Evolutionary conservation across 2,888 invertebrate species (phyloP).

Genomic region (Apomyelois bistriatella): DNA sequence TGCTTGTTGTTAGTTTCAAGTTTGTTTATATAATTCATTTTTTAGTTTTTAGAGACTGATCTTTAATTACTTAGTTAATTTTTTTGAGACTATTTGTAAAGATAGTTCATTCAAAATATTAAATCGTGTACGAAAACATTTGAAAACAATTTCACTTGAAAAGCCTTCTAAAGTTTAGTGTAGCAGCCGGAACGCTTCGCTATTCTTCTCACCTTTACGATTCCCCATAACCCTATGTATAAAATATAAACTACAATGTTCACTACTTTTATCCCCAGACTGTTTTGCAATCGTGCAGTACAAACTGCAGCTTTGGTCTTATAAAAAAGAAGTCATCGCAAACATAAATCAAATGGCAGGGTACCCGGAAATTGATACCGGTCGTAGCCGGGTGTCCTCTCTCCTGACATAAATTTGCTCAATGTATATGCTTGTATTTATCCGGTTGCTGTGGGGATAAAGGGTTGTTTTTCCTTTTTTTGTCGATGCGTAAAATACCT

Average conservation of each 20-base stretch:
- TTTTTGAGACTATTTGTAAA: too few species aligned
- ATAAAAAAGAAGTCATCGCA: conserved; percentile 46
- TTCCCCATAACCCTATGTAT: conserved; percentile 17
- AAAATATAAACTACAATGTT: conserved; percentile 20
- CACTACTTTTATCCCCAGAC: conserved; percentile 15
- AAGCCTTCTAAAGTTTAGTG: conserved; percentile 1
- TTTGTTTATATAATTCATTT: background rate
- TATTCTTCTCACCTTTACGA: conserved; percentile 18
- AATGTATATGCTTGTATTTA: conserved; percentile 14
- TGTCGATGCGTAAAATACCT: background rate
- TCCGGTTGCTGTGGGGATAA: background rate
- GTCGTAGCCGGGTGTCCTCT: conserved; percentile 42
- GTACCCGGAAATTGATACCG: conserved; percentile 70
- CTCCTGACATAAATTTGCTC: conserved; percentile 32
- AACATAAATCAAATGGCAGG: conserved; percentile 66
- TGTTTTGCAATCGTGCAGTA: conserved; percentile 19
- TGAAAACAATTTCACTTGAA: background rate
- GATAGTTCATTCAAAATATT: background rate
- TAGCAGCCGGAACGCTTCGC: background rate
- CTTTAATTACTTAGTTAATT: too few species aligned
- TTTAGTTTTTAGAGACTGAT: too few species aligned
- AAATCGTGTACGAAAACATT: background rate
- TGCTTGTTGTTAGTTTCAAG: background rate
- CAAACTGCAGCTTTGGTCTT: conserved; percentile 26
- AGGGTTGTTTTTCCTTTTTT: conserved; percentile 7